phyloP scores from a whole-genome alignment of 2,888 invertebrate species.

The Clepsis dumicolana region DNA sequence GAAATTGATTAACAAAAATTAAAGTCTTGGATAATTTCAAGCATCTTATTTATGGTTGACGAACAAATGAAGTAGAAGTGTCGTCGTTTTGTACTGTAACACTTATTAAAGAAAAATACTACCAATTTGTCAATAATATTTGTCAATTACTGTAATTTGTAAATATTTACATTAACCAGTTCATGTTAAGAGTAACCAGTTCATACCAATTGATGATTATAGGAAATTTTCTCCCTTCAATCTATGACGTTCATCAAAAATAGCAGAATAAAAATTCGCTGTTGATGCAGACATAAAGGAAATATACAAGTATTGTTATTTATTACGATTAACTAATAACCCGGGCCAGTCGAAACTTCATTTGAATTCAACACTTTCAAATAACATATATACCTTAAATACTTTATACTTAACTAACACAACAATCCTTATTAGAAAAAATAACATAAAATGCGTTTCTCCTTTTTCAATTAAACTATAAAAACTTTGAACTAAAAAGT shows the following conservation, averaged over 20 bases:
- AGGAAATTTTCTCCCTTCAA: neutral
- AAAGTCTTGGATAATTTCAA: too few species aligned
- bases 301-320: neutral
- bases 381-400: neutral
- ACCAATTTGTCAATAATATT: too few species aligned
- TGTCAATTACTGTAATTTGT: too few species aligned
- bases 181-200: neutral
- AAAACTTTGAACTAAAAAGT: neutral
- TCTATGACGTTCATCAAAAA: neutral
- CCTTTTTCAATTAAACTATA: neutral
- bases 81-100: too few species aligned
- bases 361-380: neutral
- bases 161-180: too few species aligned
- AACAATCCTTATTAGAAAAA: conserved; percentile 14
- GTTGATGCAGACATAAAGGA: neutral
- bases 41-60: too few species aligned
- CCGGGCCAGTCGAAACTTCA: neutral
- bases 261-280: neutral
- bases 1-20: too few species aligned
- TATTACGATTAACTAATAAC: neutral
- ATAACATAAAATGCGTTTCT: neutral
- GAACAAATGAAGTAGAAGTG: too few species aligned
- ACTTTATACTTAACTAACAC: conserved; percentile 3
- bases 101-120: too few species aligned
- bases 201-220: neutral